phyloP scores from a whole-genome alignment of 2,797 vertebrate species.

The Psittacula echo region DNA sequence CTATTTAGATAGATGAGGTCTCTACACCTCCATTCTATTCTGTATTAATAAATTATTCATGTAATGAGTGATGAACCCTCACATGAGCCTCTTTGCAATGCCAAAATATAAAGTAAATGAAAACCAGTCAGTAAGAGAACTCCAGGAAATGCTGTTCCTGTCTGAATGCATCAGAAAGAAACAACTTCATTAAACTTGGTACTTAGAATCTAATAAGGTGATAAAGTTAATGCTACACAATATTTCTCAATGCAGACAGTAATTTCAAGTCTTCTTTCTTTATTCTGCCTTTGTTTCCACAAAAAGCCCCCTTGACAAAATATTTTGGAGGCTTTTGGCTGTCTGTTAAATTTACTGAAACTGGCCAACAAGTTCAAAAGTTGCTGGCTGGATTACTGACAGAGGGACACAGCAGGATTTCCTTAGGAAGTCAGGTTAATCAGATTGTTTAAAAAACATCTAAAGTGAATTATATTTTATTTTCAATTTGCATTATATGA shows the following conservation, averaged over 20 bases:
- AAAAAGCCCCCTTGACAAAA: not conserved
- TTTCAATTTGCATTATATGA: not conserved
- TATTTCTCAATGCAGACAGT: not conserved
- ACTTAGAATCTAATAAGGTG: not conserved
- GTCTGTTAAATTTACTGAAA: not conserved
- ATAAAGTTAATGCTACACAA: not conserved
- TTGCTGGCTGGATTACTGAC: slow-evolving; percentile 8
- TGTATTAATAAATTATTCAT: not conserved
- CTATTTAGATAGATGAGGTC: not conserved
- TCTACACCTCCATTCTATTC: not conserved
- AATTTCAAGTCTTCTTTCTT: not conserved
- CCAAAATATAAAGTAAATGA: not conserved
- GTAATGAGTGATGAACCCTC: not conserved
- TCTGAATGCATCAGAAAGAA: not conserved
- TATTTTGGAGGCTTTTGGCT: not conserved
- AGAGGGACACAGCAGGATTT: slow-evolving; percentile 50
- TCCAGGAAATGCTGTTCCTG: not conserved
- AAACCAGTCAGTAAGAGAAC: not conserved
- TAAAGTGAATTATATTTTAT: not conserved
- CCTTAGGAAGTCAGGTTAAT: slow-evolving; percentile 48
- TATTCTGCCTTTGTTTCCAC: not conserved
- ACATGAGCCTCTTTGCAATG: not conserved
- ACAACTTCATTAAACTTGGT: not conserved
- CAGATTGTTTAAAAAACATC: slow-evolving; percentile 25
- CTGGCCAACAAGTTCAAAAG: not conserved